These are phyloP conservation scores for Drosophila limbata DNA, from an alignment of 2,888 invertebrate genomes.

Conservation along the genomic window DNA sequence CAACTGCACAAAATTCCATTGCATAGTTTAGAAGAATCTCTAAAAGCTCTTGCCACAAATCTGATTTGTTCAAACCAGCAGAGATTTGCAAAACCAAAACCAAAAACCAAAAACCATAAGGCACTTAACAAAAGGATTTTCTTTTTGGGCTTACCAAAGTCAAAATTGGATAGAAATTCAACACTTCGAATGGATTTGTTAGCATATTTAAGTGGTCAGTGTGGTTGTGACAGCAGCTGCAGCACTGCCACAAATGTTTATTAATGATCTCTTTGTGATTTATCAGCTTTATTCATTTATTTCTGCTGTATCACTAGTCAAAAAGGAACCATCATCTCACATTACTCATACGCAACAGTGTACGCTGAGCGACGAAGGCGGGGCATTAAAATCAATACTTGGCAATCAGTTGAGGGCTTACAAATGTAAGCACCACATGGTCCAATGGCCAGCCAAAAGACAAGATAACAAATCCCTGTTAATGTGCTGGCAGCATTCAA, in stretches of 20 bases:
- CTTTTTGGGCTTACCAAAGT: slow-evolving; percentile 20
- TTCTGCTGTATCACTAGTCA: slow-evolving; percentile 27
- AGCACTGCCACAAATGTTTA: slow-evolving; percentile 58
- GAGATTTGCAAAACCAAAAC: slow-evolving; percentile 16
- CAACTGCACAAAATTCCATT: neutral
- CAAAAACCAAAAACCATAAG: slow-evolving; percentile 29
- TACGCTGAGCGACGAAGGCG: neutral
- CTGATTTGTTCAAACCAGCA: slow-evolving; percentile 49
- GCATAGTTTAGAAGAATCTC: slow-evolving; percentile 15
- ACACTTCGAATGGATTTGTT: slow-evolving; percentile 45
- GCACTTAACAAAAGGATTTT: slow-evolving; percentile 41
- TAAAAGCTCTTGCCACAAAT: slow-evolving; percentile 46
- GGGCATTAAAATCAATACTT: slow-evolving; percentile 65
- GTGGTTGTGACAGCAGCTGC: slow-evolving; percentile 42
- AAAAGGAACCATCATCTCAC: slow-evolving; percentile 20
- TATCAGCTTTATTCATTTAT: slow-evolving; percentile 51
- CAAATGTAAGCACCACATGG: slow-evolving; percentile 66
- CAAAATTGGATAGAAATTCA: slow-evolving; percentile 43
- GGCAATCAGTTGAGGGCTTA: slow-evolving; percentile 68
- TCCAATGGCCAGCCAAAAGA: slow-evolving; percentile 52
- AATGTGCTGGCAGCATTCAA: slow-evolving; percentile 58
- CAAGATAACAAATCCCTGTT: slow-evolving; percentile 64
- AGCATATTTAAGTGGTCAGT: slow-evolving; percentile 51
- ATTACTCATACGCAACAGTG: slow-evolving; percentile 48
- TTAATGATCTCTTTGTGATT: slow-evolving; percentile 64